Evolutionary conservation across 2,113 vertebrate species (phyloP).

Genomic region (Scortum barcoo): DNA sequence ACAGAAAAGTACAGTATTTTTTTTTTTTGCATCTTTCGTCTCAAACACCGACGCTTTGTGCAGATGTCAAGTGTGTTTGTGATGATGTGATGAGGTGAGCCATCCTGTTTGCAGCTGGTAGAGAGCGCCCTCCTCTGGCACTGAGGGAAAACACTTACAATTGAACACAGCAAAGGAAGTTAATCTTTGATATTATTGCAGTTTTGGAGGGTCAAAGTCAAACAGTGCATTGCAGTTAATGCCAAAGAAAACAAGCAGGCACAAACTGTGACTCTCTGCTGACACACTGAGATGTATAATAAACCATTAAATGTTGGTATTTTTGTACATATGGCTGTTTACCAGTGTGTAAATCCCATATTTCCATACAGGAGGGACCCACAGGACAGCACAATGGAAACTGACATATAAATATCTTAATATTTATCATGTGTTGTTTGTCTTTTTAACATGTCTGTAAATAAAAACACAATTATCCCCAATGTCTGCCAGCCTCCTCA

Average conservation of each 20-base stretch:
- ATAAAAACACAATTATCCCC: background rate
- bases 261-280: background rate
- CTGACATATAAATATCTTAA: background rate
- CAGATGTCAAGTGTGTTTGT: constrained; percentile 12
- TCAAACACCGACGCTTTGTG: constrained; percentile 13
- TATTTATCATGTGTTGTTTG: background rate
- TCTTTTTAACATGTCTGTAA: background rate
- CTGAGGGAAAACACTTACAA: background rate
- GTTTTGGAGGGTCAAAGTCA: background rate
- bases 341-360: background rate
- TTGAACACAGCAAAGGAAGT: constrained; percentile 39
- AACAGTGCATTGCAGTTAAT: background rate
- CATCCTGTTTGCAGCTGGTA: constrained; percentile 27
- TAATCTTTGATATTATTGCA: constrained; percentile 29
- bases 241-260: background rate
- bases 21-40: background rate
- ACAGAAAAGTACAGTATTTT: background rate
- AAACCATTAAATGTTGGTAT: background rate
- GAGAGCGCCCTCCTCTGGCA: constrained; percentile 71
- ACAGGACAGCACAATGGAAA: background rate
- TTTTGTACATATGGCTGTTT: background rate
- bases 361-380: background rate
- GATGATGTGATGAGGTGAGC: constrained; percentile 33
- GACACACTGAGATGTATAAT: background rate
- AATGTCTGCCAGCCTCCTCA: constrained; percentile 43